phyloP scores from a whole-genome alignment of 2,113 vertebrate species.

The Tupaia chinensis region DNA sequence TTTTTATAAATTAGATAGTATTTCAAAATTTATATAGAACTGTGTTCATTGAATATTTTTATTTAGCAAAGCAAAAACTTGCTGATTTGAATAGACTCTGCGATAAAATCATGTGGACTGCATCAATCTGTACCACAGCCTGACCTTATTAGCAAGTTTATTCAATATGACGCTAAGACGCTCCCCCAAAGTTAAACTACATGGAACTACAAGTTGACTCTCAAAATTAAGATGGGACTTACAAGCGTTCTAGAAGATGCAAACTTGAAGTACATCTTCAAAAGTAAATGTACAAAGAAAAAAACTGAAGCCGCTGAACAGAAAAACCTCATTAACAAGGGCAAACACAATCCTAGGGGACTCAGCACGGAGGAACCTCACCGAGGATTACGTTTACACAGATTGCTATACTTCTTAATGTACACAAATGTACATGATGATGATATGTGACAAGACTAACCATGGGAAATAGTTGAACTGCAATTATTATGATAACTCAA shows the following conservation, averaged over 20 bases:
- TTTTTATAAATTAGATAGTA: slow-evolving; percentile 90
- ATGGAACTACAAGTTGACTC: slow-evolving; percentile 83
- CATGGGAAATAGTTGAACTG: slow-evolving; percentile 81
- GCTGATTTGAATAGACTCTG: slow-evolving; percentile 82
- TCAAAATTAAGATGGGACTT: slow-evolving; percentile 83
- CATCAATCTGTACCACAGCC: slow-evolving; percentile 82
- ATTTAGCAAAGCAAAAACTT: slow-evolving; percentile 86
- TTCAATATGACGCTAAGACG: slow-evolving; percentile 82
- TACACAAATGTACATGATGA: slow-evolving; percentile 86
- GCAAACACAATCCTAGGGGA: slow-evolving; percentile 85
- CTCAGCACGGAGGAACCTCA: slow-evolving; percentile 84
- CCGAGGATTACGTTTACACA: slow-evolving; percentile 85
- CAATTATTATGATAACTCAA: slow-evolving; percentile 79
- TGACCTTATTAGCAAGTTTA: slow-evolving; percentile 80
- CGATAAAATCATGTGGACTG: slow-evolving; percentile 84
- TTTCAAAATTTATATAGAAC: slow-evolving; percentile 86
- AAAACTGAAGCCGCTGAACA: slow-evolving; percentile 75
- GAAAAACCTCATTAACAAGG: slow-evolving; percentile 85
- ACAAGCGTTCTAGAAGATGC: slow-evolving; percentile 83
- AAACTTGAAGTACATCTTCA: slow-evolving; percentile 82
- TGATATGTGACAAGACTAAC: slow-evolving; percentile 85
- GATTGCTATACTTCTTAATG: slow-evolving; percentile 84
- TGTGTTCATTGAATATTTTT: slow-evolving; percentile 85
- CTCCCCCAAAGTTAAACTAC: slow-evolving; percentile 83
- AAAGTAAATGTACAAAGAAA: slow-evolving; percentile 87